Evolutionary conservation across 1,140 invertebrate species (phyloP).

Genomic region (Drusus annulatus): DNA sequence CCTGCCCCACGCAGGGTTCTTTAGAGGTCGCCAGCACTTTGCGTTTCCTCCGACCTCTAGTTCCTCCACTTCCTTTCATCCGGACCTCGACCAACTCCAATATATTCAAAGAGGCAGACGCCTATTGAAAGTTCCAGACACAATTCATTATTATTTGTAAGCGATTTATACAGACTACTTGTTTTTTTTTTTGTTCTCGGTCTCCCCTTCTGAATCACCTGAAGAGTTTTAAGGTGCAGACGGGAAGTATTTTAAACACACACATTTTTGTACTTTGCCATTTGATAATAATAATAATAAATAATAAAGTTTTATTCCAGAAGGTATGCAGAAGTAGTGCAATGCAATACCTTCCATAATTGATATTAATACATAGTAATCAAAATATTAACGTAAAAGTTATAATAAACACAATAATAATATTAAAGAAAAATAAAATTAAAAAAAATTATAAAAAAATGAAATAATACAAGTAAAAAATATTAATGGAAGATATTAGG

Average conservation of each 20-base stretch:
- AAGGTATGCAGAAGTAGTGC: too few species aligned
- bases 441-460: too few species aligned
- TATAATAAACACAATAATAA: too few species aligned
- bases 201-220: constrained; percentile 27
- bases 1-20: constrained; percentile 1
- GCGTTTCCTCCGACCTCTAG: not conserved
- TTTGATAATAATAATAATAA: too few species aligned
- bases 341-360: too few species aligned
- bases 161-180: constrained; percentile 42
- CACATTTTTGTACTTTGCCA: too few species aligned
- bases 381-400: too few species aligned
- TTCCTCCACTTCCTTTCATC: constrained; percentile 12
- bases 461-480: too few species aligned
- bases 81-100: not conserved
- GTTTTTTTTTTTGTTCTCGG: constrained; percentile 35
- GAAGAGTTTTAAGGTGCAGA: not conserved
- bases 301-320: too few species aligned
- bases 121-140: constrained; percentile 54
- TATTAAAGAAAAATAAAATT: too few species aligned
- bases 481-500: too few species aligned
- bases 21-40: constrained; percentile 48
- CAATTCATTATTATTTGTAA: constrained; percentile 52
- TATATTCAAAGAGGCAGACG: constrained; percentile 44
- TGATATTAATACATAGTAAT: too few species aligned
- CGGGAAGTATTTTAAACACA: not conserved